A percentile compares a stretch with the other conserved stretches of the same genome.
These are phyloP conservation scores for Pandemis corylana DNA, from an alignment of 2,888 invertebrate genomes.

Conservation along the genomic window DNA sequence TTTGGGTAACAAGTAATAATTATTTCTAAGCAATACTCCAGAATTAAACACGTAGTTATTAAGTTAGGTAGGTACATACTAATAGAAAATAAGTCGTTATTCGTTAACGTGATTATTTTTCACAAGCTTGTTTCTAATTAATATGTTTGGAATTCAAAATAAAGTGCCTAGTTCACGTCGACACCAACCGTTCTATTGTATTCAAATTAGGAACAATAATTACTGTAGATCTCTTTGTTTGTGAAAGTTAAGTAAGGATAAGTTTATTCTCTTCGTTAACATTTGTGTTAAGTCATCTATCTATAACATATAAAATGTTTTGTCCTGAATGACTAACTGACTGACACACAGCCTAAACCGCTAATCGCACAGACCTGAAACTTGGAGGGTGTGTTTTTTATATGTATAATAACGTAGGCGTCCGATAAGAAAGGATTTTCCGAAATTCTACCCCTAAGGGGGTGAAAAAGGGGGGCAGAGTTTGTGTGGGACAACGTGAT, in stretches of 20 bases:
- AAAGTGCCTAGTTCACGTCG: neutral
- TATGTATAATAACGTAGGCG: too few species aligned
- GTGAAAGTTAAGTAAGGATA: constrained; percentile 1
- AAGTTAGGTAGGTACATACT: too few species aligned
- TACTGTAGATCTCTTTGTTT: constrained; percentile 13
- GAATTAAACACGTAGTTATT: too few species aligned
- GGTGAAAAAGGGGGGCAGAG: too few species aligned
- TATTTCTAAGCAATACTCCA: neutral
- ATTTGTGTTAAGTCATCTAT: constrained; percentile 2
- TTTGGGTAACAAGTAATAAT: neutral
- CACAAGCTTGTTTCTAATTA: neutral
- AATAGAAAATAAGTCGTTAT: neutral
- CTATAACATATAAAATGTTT: neutral
- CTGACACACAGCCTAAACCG: too few species aligned
- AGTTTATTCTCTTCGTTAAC: neutral
- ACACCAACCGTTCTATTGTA: constrained; percentile 6
- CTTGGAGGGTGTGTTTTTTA: too few species aligned
- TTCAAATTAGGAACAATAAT: constrained; percentile 14
- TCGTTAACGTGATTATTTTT: neutral
- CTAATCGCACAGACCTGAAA: too few species aligned
- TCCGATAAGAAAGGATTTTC: too few species aligned
- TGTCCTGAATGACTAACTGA: too few species aligned
- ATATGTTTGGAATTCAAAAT: neutral
- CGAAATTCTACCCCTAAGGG: too few species aligned
- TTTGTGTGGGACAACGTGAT: too few species aligned